Conservation (phyloP, 2,888 invertebrate species). For the Trypoxylon attenuatum region DNA sequence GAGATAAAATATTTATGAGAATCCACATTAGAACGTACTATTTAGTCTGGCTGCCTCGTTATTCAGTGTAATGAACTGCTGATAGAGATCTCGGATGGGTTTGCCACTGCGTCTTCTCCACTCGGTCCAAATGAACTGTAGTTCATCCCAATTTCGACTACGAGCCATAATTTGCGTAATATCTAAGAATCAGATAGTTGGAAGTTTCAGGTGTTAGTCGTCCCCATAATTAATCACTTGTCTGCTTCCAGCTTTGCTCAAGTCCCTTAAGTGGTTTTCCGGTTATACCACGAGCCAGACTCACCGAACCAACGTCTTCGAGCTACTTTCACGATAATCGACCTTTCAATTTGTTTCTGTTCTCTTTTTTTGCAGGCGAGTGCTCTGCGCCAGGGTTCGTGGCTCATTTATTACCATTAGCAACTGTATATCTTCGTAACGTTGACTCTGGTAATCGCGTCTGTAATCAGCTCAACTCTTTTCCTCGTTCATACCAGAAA, state of each 20-base stretch:
- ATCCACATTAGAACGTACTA: constrained; percentile 78
- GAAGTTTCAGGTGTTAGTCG: neutral
- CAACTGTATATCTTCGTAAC: no score
- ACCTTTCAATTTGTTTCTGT: constrained; percentile 16
- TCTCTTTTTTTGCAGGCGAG: neutral
- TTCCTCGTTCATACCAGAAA: no score
- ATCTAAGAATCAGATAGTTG: constrained; percentile 68
- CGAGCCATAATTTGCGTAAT: constrained; percentile 83
- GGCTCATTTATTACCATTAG: no score
- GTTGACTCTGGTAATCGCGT: no score
- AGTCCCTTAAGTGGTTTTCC: neutral
- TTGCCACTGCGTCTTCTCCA: constrained; percentile 89
- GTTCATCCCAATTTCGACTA: constrained; percentile 90
- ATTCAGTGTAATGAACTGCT: constrained; percentile 86
- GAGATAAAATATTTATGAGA: neutral
- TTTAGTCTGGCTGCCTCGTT: constrained; percentile 88
- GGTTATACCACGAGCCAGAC: neutral
- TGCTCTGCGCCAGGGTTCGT: constrained; percentile 3
- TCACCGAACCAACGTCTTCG: constrained; percentile 1
- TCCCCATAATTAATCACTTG: neutral
- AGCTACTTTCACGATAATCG: constrained; percentile 52
- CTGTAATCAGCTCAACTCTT: no score
- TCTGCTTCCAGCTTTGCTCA: no score
- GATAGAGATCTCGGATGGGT: constrained; percentile 86
- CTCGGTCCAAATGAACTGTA: constrained; percentile 91